These are phyloP conservation scores for Teleopsis dalmanni DNA, from an alignment of 1,140 invertebrate genomes.

Conservation along the genomic window DNA sequence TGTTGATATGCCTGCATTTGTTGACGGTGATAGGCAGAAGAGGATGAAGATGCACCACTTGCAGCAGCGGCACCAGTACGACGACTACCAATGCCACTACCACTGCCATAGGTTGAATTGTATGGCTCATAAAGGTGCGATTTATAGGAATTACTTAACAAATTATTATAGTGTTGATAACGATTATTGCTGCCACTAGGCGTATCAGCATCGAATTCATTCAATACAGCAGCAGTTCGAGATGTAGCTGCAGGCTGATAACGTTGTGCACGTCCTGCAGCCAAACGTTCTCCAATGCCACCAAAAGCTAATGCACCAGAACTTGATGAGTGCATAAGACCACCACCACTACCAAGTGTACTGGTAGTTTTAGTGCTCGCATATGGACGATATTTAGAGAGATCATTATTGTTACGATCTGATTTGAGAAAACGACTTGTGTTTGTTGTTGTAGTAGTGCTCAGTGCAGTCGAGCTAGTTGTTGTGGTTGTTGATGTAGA, in stretches of 20 bases:
- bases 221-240: constrained; percentile 36
- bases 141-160: constrained; percentile 8
- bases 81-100: constrained; percentile 17
- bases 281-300: constrained; percentile 36
- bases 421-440: constrained; percentile 31
- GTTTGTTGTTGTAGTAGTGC: constrained; percentile 26
- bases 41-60: constrained; percentile 15
- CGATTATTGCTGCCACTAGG: neutral
- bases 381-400: constrained; percentile 32
- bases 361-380: neutral
- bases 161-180: constrained; percentile 4
- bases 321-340: constrained; percentile 36
- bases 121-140: constrained; percentile 31
- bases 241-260: constrained; percentile 27
- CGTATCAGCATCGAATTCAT: constrained; percentile 14
- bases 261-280: constrained; percentile 25
- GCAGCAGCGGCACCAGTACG: constrained; percentile 13
- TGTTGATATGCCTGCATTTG: constrained; percentile 23
- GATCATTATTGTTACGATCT: constrained; percentile 32
- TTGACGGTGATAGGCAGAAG: constrained; percentile 23
- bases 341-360: constrained; percentile 9
- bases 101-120: constrained; percentile 17
- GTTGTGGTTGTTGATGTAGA: constrained; percentile 14
- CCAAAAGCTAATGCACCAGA: constrained; percentile 37
- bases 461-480: constrained; percentile 13